These are phyloP conservation scores for Crotophaga sulcirostris DNA, from an alignment of 2,113 vertebrate genomes.

Conservation along the genomic window DNA sequence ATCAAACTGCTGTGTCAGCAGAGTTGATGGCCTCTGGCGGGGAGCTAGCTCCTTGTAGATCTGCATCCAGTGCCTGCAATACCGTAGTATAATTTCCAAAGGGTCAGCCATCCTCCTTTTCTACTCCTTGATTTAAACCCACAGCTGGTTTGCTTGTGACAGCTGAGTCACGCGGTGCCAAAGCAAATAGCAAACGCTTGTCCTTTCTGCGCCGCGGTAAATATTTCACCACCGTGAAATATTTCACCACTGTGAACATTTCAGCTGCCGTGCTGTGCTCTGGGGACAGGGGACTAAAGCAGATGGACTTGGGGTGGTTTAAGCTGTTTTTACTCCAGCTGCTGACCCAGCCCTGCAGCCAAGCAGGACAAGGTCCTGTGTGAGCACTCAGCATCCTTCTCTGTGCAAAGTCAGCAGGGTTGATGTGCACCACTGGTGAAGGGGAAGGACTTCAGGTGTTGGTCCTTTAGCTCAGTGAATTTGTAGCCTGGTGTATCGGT, in stretches of 20 bases:
- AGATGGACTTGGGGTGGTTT: neutral
- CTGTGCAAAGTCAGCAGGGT: neutral
- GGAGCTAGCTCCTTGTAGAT: neutral
- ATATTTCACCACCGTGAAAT: neutral
- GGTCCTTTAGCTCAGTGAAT: neutral
- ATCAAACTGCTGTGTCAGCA: neutral
- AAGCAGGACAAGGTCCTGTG: neutral
- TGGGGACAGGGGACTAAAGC: neutral
- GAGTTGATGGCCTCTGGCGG: neutral
- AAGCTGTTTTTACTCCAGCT: neutral
- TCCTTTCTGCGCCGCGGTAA: neutral
- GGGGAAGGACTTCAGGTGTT: neutral
- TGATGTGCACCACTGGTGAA: neutral
- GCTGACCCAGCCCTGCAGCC: neutral
- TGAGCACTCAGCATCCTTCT: neutral
- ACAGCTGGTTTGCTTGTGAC: neutral
- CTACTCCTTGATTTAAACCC: neutral
- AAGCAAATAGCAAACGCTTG: neutral
- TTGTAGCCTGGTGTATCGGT: neutral
- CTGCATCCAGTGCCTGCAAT: neutral
- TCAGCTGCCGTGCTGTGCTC: rapidly evolving
- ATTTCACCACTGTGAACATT: too few relatives aligned
- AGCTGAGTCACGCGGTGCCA: neutral
- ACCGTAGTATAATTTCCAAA: neutral
- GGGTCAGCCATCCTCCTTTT: neutral